Conservation (phyloP, 1,140 invertebrate species). For the Bombyx mandarina region DNA sequence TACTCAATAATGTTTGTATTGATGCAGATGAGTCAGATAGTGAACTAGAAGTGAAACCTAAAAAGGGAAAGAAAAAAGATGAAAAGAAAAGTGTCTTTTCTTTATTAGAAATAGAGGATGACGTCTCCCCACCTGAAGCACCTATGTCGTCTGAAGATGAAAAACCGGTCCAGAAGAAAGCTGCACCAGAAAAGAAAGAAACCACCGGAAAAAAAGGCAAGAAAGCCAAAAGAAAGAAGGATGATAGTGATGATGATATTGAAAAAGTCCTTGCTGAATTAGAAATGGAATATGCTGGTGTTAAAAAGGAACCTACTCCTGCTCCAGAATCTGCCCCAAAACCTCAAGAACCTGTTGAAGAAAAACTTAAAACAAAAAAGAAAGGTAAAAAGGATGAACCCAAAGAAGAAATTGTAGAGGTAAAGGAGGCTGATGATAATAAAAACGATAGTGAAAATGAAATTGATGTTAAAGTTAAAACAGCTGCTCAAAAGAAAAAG, state of each 20-base stretch:
- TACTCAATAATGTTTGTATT: conserved; percentile 10
- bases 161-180: conserved; percentile 64
- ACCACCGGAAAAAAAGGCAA: conserved; percentile 76
- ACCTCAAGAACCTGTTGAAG: conserved; percentile 66
- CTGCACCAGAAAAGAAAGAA: conserved; percentile 71
- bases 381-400: conserved; percentile 65
- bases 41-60: conserved; percentile 52
- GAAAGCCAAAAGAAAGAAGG: conserved; percentile 80
- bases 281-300: conserved; percentile 83
- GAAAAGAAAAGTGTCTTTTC: conserved; percentile 75
- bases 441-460: conserved; percentile 71
- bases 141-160: conserved; percentile 67
- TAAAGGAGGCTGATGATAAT: conserved; percentile 49
- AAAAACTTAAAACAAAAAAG: conserved; percentile 61
- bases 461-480: conserved; percentile 79
- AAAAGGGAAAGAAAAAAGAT: conserved; percentile 67
- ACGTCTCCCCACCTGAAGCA: conserved; percentile 57
- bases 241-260: conserved; percentile 87
- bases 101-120: conserved; percentile 73
- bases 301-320: conserved; percentile 57
- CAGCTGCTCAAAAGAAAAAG: conserved; percentile 88
- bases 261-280: conserved; percentile 88
- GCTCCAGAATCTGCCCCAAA: conserved; percentile 38
- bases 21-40: conserved; percentile 59
- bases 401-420: conserved; percentile 52